Percentiles rank a stretch among this genome's conserved stretches.
phyloP scores from a whole-genome alignment of 2,888 invertebrate species.

The Hyppa rectilinea region DNA sequence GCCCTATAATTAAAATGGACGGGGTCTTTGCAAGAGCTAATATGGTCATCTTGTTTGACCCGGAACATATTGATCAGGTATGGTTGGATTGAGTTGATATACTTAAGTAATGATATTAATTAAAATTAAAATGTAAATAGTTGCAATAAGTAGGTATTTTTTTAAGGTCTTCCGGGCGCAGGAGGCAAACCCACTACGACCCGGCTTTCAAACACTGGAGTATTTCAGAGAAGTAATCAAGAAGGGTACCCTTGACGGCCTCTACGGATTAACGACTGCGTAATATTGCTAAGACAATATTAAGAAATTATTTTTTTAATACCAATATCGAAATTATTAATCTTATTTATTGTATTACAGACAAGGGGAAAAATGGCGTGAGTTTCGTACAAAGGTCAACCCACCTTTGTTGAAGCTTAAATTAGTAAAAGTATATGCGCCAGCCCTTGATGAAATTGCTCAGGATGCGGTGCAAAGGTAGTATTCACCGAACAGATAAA shows the following conservation, averaged over 20 bases:
- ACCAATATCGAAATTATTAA: not conserved
- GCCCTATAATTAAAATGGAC: constrained; percentile 80
- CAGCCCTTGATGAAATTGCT: constrained; percentile 87
- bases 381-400: constrained; percentile 92
- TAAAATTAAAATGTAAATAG: not conserved
- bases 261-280: constrained; percentile 83
- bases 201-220: constrained; percentile 80
- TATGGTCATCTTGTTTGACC: constrained; percentile 81
- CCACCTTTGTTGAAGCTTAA: constrained; percentile 92
- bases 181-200: constrained; percentile 82
- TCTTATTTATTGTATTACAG: constrained; percentile 71
- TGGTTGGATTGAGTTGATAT: not conserved
- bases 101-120: not conserved
- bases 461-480: constrained; percentile 82
- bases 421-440: constrained; percentile 87
- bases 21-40: constrained; percentile 77
- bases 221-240: constrained; percentile 81
- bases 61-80: constrained; percentile 80
- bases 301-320: not conserved
- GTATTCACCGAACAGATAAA: too few relatives aligned
- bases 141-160: not conserved
- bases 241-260: constrained; percentile 78
- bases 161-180: constrained; percentile 84
- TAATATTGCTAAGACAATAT: constrained; percentile 64
- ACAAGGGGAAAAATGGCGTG: constrained; percentile 92